Base-by-base conservation (phyloP, 1,140 invertebrate genomes). In the Drosophila neocordata region DNA sequence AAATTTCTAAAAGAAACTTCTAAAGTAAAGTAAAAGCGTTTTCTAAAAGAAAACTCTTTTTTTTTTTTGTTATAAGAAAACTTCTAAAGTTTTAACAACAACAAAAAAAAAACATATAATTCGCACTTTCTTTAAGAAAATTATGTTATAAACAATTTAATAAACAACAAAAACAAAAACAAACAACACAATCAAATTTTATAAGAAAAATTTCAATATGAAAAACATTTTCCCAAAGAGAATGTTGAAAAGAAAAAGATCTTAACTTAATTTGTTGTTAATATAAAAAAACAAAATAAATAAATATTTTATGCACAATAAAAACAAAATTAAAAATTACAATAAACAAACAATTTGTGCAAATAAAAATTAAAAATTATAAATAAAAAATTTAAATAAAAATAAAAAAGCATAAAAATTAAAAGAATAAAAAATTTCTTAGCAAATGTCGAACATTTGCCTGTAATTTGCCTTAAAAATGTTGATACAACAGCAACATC, bases 401-500 rank as follows among this genome's bases (percentile, higher is more conserved):
- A 15, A 4, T 0, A 0, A 13, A 41, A 1, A 15, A 41, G 13
- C 13, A 41, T 1, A 13, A 15, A 38, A 38, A 38, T 7, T 12
- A 41, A 41, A 15, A 4, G 7, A 15, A 2, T 7, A 1, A 41
- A 6, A 13, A 41, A 41, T 15, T 15, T 24, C 41, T 48, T 48
- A 48, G 41, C 41, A 48, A 48, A 48, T 48, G 41, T 48, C 41
- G 41, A 48, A 20, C 41, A 48, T 48, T 48, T 48, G 41, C 41
- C 41, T 20, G 41, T 48, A 56, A 55, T 56, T 78, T 65, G 61
- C 63, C 65, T 63, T 65, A 55, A 89, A 77, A 77, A 79, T 88
- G 82, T 84, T 84, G 64, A 69, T 68, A 60, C 59, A 48, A 48
- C 41, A 48, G 13, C 41, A 48, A 48, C 41, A 48, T 9, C 15